These are phyloP conservation scores for Albula glossodonta DNA, from an alignment of 2,113 vertebrate species.

Conservation along the genomic window DNA sequence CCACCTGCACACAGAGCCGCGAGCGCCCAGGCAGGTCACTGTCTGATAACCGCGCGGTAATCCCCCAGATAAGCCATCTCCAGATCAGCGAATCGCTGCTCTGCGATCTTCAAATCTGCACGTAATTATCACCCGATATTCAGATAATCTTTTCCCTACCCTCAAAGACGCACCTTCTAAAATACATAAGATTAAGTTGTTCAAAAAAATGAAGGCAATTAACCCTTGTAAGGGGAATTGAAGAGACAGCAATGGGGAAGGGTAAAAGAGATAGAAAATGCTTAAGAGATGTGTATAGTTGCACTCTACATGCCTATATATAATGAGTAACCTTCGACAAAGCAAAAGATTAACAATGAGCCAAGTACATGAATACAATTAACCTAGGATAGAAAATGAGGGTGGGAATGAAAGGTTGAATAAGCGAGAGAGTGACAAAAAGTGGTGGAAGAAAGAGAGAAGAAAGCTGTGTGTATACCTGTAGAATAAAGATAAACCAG, in stretches of 20 bases:
- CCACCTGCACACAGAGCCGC: constrained; percentile 21
- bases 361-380: neutral
- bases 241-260: neutral
- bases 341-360: too few relatives aligned
- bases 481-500: constrained; percentile 57
- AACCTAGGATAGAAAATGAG: neutral
- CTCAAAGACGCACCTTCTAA: constrained; percentile 42
- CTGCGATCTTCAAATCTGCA: constrained; percentile 57
- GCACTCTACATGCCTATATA: neutral
- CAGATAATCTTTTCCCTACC: constrained; percentile 61
- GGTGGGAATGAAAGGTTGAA: neutral
- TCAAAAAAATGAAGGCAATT: constrained; percentile 37
- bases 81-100: constrained; percentile 56
- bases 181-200: constrained; percentile 33
- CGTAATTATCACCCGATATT: constrained; percentile 62
- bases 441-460: neutral
- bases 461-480: constrained; percentile 34
- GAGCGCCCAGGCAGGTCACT: constrained; percentile 39
- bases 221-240: constrained; percentile 25
- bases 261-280: neutral
- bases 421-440: too few relatives aligned
- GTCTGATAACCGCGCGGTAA: constrained; percentile 55
- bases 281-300: neutral
- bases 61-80: constrained; percentile 54
- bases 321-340: neutral